Percentiles rank a stretch among this genome's conserved stretches.
phyloP scores from a whole-genome alignment of 2,888 invertebrate genomes.

The Microctonus hyperodae region DNA sequence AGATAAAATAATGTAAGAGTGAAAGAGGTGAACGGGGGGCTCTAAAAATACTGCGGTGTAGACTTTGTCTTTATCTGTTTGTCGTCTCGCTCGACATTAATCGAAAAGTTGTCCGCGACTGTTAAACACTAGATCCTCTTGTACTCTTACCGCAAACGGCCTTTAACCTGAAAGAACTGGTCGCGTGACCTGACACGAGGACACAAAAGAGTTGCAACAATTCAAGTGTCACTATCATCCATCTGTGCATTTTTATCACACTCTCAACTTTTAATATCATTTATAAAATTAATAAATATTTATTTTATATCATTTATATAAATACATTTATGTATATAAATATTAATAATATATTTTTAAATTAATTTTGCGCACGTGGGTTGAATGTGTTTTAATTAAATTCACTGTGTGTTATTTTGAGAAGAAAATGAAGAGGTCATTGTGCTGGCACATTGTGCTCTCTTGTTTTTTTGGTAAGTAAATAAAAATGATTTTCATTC shows the following conservation, averaged over 20 bases:
- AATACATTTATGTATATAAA: background rate
- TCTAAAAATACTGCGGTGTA: background rate
- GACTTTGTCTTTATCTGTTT: constrained; percentile 7
- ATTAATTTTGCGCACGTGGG: constrained; percentile 4
- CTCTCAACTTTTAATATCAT: no score
- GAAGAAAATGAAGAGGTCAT: constrained; percentile 27
- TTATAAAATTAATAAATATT: no score
- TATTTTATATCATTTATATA: background rate
- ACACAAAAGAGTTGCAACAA: background rate
- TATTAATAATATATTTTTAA: background rate
- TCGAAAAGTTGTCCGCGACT: constrained; percentile 30
- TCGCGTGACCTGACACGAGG: constrained; percentile 6
- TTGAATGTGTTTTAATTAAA: background rate
- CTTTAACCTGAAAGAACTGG: constrained; percentile 19
- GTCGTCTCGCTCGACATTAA: constrained; percentile 19
- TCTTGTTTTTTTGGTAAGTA: constrained; percentile 38
- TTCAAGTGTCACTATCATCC: constrained; percentile 6
- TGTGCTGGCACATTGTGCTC: constrained; percentile 31
- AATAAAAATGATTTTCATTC: background rate
- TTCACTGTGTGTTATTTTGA: background rate
- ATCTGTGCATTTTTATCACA: background rate
- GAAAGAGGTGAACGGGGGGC: background rate
- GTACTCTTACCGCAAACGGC: constrained; percentile 8
- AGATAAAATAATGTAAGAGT: background rate
- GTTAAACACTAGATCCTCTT: constrained; percentile 5